Evolutionary conservation across 2,113 vertebrate species (phyloP), one percentile per base, ranked within the genome.

Genomic region (Nothocercus nigrocapillus): DNA sequence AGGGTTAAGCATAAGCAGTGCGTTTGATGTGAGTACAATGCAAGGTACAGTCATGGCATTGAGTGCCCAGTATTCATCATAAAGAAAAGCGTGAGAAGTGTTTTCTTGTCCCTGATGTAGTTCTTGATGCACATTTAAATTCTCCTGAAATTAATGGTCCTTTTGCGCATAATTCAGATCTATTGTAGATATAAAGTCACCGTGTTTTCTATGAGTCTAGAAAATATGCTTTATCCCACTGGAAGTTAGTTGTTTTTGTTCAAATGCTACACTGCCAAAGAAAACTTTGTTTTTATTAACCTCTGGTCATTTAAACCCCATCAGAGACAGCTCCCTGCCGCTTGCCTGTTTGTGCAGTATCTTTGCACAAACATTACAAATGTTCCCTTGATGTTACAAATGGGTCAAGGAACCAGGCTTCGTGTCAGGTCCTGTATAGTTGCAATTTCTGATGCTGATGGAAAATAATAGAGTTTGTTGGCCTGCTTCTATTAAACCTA

Each of bases 321-420:
- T 21, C 30, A 51, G 73, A 90, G 45, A 53, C 5, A 2, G 42
- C 24, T 85, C 28, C 18, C 49, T 63, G 59, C 36, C 53, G 22
- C 22, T 44, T 54, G 11, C 18, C 15, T 0, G 0, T 42, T 77
- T 45, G 54, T 80, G n/a, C 24, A 38, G 74, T 59, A 13, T 51
- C 12, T 40, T 63, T 22, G 25, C 56, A 36, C 16, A 62, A 59
- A 13, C 11, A 5, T 9, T 28, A 13, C 13, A 66, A 13, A 11
- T 19, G 3, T 53, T 61, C 18, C 30, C 49, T 77, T 67, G 6
- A 0, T 11, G 17, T 40, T 61, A n/a, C 45, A 56, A 44, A 42
- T 0, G 0, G 17, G n/a, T 40, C 45, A 45, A 49, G 45, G 56
- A 74, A 47, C 21, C 0, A 11, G 20, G 28, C 28, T 64, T 13